Conservation (phyloP, 2,113 vertebrate species). For the Dipodomys merriami region DNA sequence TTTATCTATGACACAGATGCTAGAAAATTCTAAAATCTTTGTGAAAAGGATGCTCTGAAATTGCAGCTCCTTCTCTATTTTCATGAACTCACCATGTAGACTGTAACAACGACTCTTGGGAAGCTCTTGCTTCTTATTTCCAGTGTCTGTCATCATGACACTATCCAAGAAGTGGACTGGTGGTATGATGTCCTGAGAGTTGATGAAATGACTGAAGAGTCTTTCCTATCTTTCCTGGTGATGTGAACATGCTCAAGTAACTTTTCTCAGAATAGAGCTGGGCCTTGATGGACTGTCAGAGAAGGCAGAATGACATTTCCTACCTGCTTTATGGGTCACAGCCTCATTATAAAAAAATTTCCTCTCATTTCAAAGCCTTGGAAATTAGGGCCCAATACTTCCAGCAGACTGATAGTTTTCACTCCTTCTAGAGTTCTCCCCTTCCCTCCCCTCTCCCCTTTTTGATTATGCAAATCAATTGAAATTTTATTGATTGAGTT, state of each 20-base stretch:
- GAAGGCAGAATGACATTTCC: not conserved
- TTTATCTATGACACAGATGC: not conserved
- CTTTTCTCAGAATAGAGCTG: not conserved
- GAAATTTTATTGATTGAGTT: not conserved
- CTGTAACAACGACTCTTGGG: not conserved
- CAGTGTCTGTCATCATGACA: not conserved
- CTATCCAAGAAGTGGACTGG: not conserved
- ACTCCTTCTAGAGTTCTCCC: not conserved
- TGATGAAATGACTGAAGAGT: not conserved
- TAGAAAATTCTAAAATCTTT: not conserved
- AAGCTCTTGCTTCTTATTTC: slow-evolving; percentile 9
- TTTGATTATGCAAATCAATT: not conserved
- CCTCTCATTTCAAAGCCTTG: not conserved
- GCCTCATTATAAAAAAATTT: not conserved
- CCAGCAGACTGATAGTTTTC: not conserved
- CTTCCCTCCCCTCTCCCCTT: not conserved
- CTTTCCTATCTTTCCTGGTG: not conserved
- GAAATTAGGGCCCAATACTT: not conserved
- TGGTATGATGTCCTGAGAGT: not conserved
- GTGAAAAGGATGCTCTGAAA: not conserved
- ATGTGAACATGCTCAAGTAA: not conserved
- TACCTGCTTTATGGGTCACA: not conserved
- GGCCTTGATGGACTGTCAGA: not conserved
- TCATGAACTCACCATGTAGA: not conserved
- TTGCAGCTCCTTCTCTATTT: not conserved